phyloP scores from a whole-genome alignment of 2,113 vertebrate species.

The Psilopsiagon aymara region DNA sequence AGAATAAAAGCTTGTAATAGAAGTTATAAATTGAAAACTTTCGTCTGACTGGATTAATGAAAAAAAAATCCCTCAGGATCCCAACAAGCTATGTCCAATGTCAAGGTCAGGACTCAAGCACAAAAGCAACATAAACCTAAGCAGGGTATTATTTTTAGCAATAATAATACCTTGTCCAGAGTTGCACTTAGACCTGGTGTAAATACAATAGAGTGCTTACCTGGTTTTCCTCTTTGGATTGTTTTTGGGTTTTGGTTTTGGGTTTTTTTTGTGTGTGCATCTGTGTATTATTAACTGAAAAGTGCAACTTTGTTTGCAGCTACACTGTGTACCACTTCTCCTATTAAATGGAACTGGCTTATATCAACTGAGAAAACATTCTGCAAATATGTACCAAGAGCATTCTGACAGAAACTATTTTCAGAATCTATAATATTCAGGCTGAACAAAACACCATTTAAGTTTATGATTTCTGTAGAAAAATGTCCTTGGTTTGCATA shows the following conservation, averaged over 20 bases:
- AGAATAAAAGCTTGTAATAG: neutral
- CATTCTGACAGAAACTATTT: neutral
- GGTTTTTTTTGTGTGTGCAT: neutral
- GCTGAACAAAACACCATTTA: neutral
- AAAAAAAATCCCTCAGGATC: neutral
- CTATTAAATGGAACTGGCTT: neutral
- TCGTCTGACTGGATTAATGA: neutral
- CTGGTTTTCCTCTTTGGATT: neutral
- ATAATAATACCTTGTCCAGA: neutral
- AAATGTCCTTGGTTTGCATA: neutral
- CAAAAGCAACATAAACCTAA: neutral
- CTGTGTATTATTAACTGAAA: neutral
- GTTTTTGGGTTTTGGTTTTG: neutral
- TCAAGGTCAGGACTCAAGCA: neutral
- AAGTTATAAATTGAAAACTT: conserved; percentile 4
- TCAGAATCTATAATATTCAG: neutral
- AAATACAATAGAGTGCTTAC: neutral
- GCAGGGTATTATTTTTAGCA: neutral
- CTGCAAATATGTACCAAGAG: neutral
- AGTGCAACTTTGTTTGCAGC: neutral
- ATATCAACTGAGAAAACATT: neutral
- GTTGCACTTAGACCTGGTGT: neutral
- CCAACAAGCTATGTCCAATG: neutral
- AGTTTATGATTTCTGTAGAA: neutral
- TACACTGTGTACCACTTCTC: neutral